These are phyloP conservation scores for Odontothrips loti DNA, from an alignment of 2,888 invertebrate genomes.

Conservation along the genomic window DNA sequence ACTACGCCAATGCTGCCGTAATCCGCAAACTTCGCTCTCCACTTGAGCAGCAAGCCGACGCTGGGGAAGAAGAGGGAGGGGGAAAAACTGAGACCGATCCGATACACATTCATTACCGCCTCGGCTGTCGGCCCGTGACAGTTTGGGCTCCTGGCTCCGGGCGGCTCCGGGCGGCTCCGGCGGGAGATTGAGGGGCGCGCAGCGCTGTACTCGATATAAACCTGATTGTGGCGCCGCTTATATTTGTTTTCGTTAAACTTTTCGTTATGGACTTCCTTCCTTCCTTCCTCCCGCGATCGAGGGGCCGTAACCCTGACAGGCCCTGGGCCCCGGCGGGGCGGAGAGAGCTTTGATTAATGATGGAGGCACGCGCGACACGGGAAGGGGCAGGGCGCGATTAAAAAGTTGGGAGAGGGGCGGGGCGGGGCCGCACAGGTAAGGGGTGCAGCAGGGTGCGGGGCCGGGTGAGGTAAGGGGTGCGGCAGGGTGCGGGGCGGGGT, in stretches of 20 bases:
- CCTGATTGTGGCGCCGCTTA: too few relatives aligned
- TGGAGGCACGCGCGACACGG: neutral
- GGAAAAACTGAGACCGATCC: neutral
- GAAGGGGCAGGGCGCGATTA: neutral
- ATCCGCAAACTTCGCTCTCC: too few relatives aligned
- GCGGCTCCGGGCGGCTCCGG: neutral
- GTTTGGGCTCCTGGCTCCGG: neutral
- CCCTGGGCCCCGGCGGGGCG: neutral
- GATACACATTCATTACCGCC: neutral
- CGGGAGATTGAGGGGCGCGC: neutral
- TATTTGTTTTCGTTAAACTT: too few relatives aligned
- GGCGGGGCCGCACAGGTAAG: too few relatives aligned
- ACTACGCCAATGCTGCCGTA: too few relatives aligned
- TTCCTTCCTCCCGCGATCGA: too few relatives aligned
- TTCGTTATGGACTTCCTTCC: too few relatives aligned
- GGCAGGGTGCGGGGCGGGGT: neutral
- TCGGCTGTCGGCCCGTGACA: neutral
- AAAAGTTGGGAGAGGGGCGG: neutral
- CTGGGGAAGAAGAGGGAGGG: too few relatives aligned
- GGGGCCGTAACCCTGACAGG: neutral
- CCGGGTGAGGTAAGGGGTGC: too few relatives aligned
- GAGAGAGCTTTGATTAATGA: constrained; percentile 8
- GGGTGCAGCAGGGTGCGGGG: too few relatives aligned
- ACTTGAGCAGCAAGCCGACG: too few relatives aligned
- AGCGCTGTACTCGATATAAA: too few relatives aligned